Evolutionary conservation across 2,888 invertebrate species (phyloP), one percentile per base, ranked within the genome.

Genomic region (Bellardia pandia): DNA sequence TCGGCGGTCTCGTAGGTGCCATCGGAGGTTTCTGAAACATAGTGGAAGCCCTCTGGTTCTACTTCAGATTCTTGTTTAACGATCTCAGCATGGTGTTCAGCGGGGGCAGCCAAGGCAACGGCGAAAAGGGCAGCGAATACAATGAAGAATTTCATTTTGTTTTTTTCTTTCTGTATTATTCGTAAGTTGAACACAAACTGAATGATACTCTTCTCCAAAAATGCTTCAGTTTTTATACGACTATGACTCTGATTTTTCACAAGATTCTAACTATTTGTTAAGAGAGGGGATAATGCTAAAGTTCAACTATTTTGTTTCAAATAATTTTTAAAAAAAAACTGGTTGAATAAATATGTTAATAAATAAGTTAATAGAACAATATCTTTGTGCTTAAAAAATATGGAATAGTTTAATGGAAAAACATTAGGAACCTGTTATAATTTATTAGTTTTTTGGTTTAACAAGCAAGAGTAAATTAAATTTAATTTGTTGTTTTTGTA

Each of bases 1-100:
- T 93, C 90, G 90, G 94, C 95, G 30, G 93, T 92, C 8, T 94
- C 94, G 45, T 91, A 93, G 4, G 93, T 92, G 7, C 94, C 94
- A 90, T 95, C 94, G 78, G 93, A 94, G 91, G 94, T 94, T 86
- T 90, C 90, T 48, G 76, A 42, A 53, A 86, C 84, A 72, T 30
- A 85, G 4, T 56, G 58, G 79, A 72, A 89, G 23, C 78, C 40
- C 23, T 89, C 89, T 11, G 88, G 86, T 51, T 77, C 33, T 3
- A 89, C 89, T 71, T 85, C 86, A 7, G 86, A 78, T 7, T 85
- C 88, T 2, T 45, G 53, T 14, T 60, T 69, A 8, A 91, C 76
- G 16, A 90, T 89, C 75, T 89, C 88, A 11, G 90, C 90, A 69
- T 89, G 87, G 23, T 69, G 76, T 56, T 81, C 76, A 72, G 80